Evolutionary conservation across 2,888 invertebrate genomes (phyloP).

Genomic region (Drosophila limbata): DNA sequence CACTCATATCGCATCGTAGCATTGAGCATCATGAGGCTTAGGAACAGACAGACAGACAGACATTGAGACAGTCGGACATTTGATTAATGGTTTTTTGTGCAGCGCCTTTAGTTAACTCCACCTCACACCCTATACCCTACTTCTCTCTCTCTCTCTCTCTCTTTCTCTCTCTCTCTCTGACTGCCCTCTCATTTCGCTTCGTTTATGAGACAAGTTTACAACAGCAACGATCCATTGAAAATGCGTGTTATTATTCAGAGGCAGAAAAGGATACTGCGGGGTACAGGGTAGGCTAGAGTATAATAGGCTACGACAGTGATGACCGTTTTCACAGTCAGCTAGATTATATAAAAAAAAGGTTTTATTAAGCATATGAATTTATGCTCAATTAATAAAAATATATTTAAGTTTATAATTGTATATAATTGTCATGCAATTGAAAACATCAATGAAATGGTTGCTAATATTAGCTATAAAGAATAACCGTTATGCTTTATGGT

Average conservation of each 20-base stretch:
- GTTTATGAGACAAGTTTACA: slow-evolving; percentile 71
- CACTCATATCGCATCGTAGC: slow-evolving; percentile 9
- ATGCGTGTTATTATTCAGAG: slow-evolving; percentile 58
- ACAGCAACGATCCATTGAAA: slow-evolving; percentile 56
- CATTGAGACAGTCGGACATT: slow-evolving; percentile 51
- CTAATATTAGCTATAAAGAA: too few species aligned
- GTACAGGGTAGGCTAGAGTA: not conserved
- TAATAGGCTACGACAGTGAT: not conserved
- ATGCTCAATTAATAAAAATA: too few species aligned
- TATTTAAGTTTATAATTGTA: too few species aligned
- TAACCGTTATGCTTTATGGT: too few species aligned
- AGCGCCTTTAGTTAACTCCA: slow-evolving; percentile 24
- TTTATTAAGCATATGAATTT: too few species aligned
- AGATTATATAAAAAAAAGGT: not conserved
- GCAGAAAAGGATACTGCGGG: not conserved
- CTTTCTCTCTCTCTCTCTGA: not conserved
- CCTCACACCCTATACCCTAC: not conserved
- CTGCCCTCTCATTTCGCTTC: slow-evolving; percentile 18
- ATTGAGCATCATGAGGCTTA: slow-evolving; percentile 22
- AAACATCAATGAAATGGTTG: too few species aligned
- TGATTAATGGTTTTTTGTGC: slow-evolving; percentile 74
- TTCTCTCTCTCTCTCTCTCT: not conserved
- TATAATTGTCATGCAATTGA: too few species aligned
- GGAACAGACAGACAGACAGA: slow-evolving; percentile 6
- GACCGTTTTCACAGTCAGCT: not conserved